A percentile compares a stretch with the other conserved stretches of the same genome.
These are phyloP conservation scores for Lasiurus cinereus DNA, from an alignment of 2,113 vertebrate genomes.

Conservation along the genomic window DNA sequence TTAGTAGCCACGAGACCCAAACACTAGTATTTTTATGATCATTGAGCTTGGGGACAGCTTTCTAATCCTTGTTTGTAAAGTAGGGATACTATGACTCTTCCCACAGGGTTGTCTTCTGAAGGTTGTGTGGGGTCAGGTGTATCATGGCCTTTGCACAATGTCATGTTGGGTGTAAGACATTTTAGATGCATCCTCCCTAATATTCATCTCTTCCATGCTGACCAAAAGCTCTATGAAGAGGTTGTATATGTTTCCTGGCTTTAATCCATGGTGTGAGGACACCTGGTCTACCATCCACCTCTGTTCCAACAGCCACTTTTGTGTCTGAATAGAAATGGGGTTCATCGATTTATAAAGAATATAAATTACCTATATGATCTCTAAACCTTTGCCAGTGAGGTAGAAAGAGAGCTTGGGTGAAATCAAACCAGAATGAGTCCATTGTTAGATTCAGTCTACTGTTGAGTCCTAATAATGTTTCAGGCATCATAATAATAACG, in stretches of 20 bases:
- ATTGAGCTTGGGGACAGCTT: too few relatives aligned
- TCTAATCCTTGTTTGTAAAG: too few relatives aligned
- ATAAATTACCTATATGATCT: slow-evolving; percentile 54
- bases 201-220: neutral
- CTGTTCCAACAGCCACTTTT: slow-evolving; percentile 73
- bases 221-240: slow-evolving; percentile 42
- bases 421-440: neutral
- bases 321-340: slow-evolving; percentile 32
- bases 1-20: neutral
- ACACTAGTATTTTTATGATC: too few relatives aligned
- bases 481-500: neutral
- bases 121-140: too few relatives aligned
- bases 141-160: too few relatives aligned
- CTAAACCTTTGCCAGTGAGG: neutral
- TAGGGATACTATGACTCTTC: too few relatives aligned
- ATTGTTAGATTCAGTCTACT: neutral
- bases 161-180: neutral
- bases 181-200: neutral
- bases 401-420: neutral
- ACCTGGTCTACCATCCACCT: neutral
- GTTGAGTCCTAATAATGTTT: neutral
- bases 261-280: slow-evolving; percentile 55
- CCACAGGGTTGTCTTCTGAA: too few relatives aligned
- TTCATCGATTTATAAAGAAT: slow-evolving; percentile 69
- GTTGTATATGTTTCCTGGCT: neutral